Percentiles rank a stretch among this genome's conserved stretches.
These are phyloP conservation scores for Trichopoda pennipes DNA, from an alignment of 2,888 invertebrate genomes.

Conservation along the genomic window DNA sequence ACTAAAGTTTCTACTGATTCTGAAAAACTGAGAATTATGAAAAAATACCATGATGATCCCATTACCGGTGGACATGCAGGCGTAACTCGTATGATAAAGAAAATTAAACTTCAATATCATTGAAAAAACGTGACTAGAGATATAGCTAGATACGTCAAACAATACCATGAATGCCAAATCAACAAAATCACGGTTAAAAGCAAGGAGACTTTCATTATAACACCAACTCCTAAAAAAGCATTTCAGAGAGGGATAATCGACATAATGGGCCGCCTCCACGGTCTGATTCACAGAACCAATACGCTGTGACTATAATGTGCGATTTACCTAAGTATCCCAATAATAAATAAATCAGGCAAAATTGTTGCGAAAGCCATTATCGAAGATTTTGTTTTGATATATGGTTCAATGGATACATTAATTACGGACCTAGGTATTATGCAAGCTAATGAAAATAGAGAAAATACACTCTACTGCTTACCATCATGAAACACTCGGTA, in stretches of 20 bases:
- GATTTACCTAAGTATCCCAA: neutral
- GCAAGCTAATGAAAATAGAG: neutral
- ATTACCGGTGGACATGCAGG: neutral
- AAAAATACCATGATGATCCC: too few relatives aligned
- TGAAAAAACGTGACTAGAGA: neutral
- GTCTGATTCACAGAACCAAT: too few relatives aligned
- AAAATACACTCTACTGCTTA: neutral
- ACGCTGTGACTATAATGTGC: neutral
- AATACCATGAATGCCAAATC: too few relatives aligned
- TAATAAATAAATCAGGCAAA: neutral
- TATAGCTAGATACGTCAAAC: too few relatives aligned
- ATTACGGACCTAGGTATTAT: constrained; percentile 8
- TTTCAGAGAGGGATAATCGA: too few relatives aligned
- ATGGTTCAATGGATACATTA: neutral
- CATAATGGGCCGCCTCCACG: too few relatives aligned
- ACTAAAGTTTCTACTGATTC: neutral
- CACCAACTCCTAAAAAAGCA: too few relatives aligned
- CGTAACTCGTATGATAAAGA: neutral
- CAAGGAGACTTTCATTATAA: too few relatives aligned
- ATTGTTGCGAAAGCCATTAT: neutral
- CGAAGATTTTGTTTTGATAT: neutral
- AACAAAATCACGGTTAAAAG: too few relatives aligned
- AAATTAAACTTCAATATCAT: neutral
- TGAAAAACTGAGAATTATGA: neutral
- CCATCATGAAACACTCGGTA: constrained; percentile 13